Conservation (phyloP, 2,888 invertebrate species). For the Ichneumoninae sp. region DNA sequence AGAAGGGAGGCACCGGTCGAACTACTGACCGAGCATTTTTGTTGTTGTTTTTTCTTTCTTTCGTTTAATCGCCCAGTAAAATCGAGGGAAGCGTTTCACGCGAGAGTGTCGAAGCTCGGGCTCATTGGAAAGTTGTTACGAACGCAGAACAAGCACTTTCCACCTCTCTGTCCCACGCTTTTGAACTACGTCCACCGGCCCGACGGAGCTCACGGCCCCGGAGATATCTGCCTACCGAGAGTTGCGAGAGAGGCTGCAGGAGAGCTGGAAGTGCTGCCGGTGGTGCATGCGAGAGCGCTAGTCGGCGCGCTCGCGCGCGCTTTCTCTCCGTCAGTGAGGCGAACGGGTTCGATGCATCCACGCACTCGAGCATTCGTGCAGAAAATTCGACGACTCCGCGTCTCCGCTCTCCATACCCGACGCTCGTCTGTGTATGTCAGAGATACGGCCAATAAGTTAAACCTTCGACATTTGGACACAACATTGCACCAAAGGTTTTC, state of each 20-base stretch:
- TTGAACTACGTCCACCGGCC: conserved; percentile 13
- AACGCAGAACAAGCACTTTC: conserved; percentile 42
- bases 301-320: conserved; percentile 38
- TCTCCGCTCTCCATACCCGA: not conserved
- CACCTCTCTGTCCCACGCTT: conserved; percentile 18
- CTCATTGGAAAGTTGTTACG: conserved; percentile 63
- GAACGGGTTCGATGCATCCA: conserved; percentile 48
- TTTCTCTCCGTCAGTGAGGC: conserved; percentile 51
- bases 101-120: conserved; percentile 43
- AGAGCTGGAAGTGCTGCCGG: conserved; percentile 6
- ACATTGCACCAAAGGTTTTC: conserved; percentile 22
- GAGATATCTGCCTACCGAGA: conserved; percentile 60
- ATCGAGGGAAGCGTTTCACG: not conserved
- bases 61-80: not conserved
- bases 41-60: not conserved
- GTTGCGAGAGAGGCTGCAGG: not conserved
- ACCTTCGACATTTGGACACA: conserved; percentile 44
- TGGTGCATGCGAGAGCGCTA: not conserved
- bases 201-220: conserved; percentile 41
- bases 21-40: not conserved
- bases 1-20: conserved; percentile 14
- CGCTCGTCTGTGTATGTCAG: conserved; percentile 28
- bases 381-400: conserved; percentile 40
- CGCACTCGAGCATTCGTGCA: conserved; percentile 47
- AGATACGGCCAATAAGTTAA: not conserved